Conservation (phyloP, 2,797 vertebrate genomes). For the Sebastes taczanowskii region DNA sequence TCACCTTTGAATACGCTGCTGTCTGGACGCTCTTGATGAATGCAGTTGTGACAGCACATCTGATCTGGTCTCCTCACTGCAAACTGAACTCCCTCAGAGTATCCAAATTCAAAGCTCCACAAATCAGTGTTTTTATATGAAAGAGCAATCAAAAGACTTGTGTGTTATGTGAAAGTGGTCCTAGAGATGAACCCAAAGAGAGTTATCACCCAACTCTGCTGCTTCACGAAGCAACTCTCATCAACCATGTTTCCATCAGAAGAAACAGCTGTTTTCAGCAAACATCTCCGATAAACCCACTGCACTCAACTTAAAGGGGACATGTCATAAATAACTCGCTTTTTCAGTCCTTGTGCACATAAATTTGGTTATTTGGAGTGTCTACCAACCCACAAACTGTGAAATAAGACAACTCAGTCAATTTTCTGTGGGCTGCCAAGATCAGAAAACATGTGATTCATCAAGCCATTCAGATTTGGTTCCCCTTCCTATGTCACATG, state of each 20-base stretch:
- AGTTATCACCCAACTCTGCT: not conserved
- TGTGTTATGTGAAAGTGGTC: not conserved
- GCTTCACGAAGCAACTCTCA: not conserved
- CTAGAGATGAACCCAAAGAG: not conserved
- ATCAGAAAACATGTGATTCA: too few relatives aligned
- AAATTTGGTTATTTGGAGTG: too few relatives aligned
- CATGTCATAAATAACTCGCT: too few relatives aligned
- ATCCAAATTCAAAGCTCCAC: not conserved
- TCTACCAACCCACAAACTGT: too few relatives aligned
- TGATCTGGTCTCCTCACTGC: slow-evolving; percentile 16
- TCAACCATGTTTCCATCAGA: not conserved
- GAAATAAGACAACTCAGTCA: too few relatives aligned
- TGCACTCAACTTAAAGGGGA: accelerated
- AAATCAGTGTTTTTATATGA: not conserved
- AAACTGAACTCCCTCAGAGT: not conserved
- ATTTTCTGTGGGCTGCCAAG: too few relatives aligned
- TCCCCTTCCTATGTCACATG: too few relatives aligned
- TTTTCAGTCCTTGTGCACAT: too few relatives aligned
- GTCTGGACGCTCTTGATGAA: slow-evolving; percentile 26
- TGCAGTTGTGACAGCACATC: slow-evolving; percentile 35
- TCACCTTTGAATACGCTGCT: slow-evolving; percentile 34
- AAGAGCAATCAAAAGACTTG: not conserved
- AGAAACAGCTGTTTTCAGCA: not conserved
- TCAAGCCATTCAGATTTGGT: too few relatives aligned
- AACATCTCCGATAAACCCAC: not conserved